phyloP scores from a whole-genome alignment of 2,113 vertebrate genomes.

The Marmota flaviventris region DNA sequence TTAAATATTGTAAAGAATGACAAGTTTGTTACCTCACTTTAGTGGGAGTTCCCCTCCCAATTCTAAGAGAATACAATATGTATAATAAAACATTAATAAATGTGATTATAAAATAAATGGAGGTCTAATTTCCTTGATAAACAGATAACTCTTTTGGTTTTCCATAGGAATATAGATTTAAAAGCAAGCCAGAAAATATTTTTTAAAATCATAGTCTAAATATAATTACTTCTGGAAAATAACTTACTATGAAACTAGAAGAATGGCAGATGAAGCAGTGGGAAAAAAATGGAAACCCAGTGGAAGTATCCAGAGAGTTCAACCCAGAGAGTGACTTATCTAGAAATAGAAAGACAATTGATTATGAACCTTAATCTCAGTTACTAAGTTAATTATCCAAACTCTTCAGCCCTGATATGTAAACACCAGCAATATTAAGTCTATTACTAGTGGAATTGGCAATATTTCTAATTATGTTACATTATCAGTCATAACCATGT shows the following conservation, averaged over 20 bases:
- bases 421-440: background rate
- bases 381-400: slow-evolving; percentile 7
- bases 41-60: slow-evolving; percentile 50
- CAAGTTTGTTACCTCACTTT: slow-evolving; percentile 86
- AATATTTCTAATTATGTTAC: background rate
- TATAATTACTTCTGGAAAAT: background rate
- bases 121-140: background rate
- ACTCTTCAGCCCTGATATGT: background rate
- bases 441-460: background rate
- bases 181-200: slow-evolving; percentile 16
- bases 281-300: background rate
- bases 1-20: slow-evolving; percentile 84
- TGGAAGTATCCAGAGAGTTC: background rate
- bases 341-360: background rate
- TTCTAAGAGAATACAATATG: slow-evolving; percentile 84
- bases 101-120: slow-evolving; percentile 77
- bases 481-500: background rate
- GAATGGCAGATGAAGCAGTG: background rate
- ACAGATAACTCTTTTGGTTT: background rate
- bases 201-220: background rate
- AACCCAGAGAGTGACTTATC: background rate
- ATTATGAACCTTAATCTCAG: background rate
- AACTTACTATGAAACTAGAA: background rate
- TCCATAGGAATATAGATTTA: background rate
- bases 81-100: slow-evolving; percentile 88